Percentiles rank a stretch among this genome's conserved stretches.
Evolutionary conservation across 1,140 invertebrate genomes (phyloP).

Genomic region (Contarinia nasturtii): DNA sequence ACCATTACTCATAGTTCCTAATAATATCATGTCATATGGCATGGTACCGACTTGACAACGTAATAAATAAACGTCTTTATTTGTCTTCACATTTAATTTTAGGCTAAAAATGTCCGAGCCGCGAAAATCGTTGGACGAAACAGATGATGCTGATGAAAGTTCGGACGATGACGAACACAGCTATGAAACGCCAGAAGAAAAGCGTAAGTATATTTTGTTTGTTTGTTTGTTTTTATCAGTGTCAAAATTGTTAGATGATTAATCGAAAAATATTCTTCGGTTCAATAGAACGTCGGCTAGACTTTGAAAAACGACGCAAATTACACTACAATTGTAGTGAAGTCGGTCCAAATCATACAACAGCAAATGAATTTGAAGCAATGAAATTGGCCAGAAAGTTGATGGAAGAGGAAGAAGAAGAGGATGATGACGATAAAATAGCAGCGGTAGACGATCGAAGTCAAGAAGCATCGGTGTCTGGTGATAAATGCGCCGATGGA

Average conservation of each 20-base stretch:
- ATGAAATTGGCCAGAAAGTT: conserved; percentile 77
- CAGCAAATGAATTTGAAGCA: conserved; percentile 87
- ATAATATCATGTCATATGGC: too few relatives aligned
- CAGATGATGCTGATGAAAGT: not conserved
- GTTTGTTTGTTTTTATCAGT: conserved; percentile 1
- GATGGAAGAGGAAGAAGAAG: conserved; percentile 75
- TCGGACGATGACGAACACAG: not conserved
- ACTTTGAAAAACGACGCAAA: conserved; percentile 83
- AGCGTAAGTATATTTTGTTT: not conserved
- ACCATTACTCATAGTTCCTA: too few relatives aligned
- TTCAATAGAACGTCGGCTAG: conserved; percentile 37
- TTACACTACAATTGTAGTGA: conserved; percentile 97
- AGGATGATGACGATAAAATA: conserved; percentile 47
- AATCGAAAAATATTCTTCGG: not conserved
- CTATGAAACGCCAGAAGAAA: not conserved
- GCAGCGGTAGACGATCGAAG: conserved; percentile 7
- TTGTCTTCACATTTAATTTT: too few relatives aligned
- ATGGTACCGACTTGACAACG: too few relatives aligned
- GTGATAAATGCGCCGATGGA: not conserved
- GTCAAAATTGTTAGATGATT: not conserved
- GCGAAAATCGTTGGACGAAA: not conserved
- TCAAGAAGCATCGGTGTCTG: not conserved
- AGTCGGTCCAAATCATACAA: too few relatives aligned
- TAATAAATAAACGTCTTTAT: too few relatives aligned
- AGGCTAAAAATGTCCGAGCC: too few relatives aligned